Evolutionary conservation across 2,113 vertebrate genomes (phyloP).

Genomic region (Phaethornis superciliosus): DNA sequence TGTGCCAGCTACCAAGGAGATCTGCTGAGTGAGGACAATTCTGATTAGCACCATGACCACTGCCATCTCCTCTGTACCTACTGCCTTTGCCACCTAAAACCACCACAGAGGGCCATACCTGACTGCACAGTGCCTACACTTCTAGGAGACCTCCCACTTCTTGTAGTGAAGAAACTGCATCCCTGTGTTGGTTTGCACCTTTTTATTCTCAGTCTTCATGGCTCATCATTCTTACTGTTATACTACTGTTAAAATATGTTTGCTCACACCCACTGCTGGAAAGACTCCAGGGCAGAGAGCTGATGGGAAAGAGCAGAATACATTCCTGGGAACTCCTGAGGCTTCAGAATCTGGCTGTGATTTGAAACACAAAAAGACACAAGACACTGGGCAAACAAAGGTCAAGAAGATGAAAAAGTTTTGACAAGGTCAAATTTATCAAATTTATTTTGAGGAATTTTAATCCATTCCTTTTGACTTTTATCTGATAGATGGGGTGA

Average conservation of each 20-base stretch:
- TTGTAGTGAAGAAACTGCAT: not conserved
- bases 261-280: not conserved
- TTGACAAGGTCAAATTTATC: not conserved
- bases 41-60: not conserved
- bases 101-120: not conserved
- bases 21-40: not conserved
- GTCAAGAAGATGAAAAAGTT: not conserved
- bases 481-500: not conserved
- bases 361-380: not conserved
- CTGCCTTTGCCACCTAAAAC: not conserved
- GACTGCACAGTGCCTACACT: not conserved
- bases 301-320: not conserved
- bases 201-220: not conserved
- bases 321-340: not conserved
- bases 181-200: not conserved
- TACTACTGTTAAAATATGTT: not conserved
- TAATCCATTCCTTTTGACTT: not conserved
- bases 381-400: not conserved
- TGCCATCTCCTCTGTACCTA: not conserved
- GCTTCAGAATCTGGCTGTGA: not conserved
- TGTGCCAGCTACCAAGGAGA: not conserved
- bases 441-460: not conserved
- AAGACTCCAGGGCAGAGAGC: not conserved
- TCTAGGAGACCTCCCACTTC: not conserved
- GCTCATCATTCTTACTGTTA: not conserved